Percentiles rank a stretch among this genome's conserved stretches.
phyloP scores from a whole-genome alignment of 2,113 vertebrate species.

The Ia io region DNA sequence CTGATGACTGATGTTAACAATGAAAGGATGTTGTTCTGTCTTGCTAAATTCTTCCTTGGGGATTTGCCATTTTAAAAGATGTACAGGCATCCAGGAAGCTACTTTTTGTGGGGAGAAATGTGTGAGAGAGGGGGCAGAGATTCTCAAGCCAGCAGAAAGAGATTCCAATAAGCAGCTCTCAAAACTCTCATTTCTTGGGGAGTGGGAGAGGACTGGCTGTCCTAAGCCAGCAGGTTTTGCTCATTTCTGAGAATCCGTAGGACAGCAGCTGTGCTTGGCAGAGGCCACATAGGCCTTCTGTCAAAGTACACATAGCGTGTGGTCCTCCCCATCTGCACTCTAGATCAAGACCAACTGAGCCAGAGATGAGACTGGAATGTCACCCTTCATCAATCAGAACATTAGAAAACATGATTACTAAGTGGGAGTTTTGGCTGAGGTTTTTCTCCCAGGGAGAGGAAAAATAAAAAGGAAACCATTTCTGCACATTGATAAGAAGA shows the following conservation, averaged over 20 bases:
- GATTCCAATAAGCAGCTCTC: slow-evolving; percentile 10
- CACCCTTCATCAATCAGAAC: neutral
- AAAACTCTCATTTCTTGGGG: neutral
- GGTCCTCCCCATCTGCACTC: slow-evolving; percentile 38
- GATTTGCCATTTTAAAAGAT: neutral
- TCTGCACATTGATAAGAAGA: slow-evolving; percentile 8
- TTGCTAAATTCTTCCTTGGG: neutral
- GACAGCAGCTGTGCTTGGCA: slow-evolving; percentile 50
- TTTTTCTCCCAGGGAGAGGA: slow-evolving; percentile 6
- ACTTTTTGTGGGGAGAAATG: neutral
- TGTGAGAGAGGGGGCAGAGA: neutral
- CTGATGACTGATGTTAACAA: neutral
- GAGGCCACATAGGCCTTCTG: neutral
- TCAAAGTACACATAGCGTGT: slow-evolving; percentile 59
- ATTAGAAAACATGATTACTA: neutral
- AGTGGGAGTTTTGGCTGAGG: neutral
- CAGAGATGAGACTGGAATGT: slow-evolving; percentile 29
- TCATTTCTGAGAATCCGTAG: slow-evolving; percentile 72
- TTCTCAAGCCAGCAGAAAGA: slow-evolving; percentile 10
- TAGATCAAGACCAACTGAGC: neutral
- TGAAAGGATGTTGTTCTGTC: neutral
- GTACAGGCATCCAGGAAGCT: neutral
- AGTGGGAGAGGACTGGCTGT: slow-evolving; percentile 22
- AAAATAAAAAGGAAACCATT: neutral
- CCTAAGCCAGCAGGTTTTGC: slow-evolving; percentile 12